Evolutionary conservation across 2,888 invertebrate genomes (phyloP).

Genomic region (Pterostichus madidus): DNA sequence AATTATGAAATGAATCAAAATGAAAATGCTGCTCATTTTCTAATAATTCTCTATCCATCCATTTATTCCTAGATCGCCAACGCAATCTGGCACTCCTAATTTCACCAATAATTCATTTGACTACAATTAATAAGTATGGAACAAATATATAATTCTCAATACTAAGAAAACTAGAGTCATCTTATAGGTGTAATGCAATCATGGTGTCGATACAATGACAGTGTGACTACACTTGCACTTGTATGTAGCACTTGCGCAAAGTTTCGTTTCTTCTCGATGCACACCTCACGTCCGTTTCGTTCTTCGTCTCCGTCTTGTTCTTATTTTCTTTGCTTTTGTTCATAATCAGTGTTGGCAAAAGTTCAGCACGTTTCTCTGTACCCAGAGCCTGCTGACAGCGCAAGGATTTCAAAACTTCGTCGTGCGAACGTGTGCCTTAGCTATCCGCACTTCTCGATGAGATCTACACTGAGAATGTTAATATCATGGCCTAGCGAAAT

Average conservation of each 20-base stretch:
- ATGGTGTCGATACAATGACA: no score
- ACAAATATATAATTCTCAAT: no score
- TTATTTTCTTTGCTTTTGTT: conserved; percentile 62
- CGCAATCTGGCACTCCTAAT: no score
- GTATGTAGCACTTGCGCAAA: conserved; percentile 5
- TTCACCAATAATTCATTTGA: no score
- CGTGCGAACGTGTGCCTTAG: conserved; percentile 27
- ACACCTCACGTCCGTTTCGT: conserved; percentile 43
- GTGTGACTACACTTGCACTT: neutral
- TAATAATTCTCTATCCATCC: no score
- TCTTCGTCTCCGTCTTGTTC: conserved; percentile 37
- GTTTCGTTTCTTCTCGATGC: conserved; percentile 32
- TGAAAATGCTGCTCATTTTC: no score
- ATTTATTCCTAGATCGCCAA: no score
- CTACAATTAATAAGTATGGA: no score
- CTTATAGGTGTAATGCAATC: no score
- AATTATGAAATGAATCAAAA: no score
- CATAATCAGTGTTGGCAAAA: conserved; percentile 66
- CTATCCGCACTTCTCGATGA: conserved; percentile 45
- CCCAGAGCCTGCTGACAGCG: conserved; percentile 54
- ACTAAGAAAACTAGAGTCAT: no score
- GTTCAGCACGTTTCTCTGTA: conserved; percentile 62
- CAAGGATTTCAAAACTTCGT: conserved; percentile 60
- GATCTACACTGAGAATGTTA: conserved; percentile 27
- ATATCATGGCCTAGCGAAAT: neutral